Base-by-base conservation (phyloP, 2,888 invertebrate genomes). In the Eledone cirrhosa region DNA sequence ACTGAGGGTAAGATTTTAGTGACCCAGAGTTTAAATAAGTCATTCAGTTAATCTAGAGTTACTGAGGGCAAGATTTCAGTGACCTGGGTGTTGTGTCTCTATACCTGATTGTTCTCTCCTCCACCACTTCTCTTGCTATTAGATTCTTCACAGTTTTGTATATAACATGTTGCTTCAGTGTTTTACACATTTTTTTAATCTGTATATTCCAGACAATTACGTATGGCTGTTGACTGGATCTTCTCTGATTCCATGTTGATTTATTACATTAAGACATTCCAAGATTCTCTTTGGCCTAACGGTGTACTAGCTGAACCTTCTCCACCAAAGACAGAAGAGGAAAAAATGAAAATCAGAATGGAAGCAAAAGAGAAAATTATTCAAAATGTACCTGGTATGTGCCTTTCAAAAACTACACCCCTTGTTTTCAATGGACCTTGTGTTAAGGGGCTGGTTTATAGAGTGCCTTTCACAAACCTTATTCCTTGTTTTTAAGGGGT, bases 211-310 rank as follows among this genome's bases (percentile, higher is more conserved):
- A 94, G 96, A 83, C 96, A 97, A 93, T 94, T 97, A 78, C 93
- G 95, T 83, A 96, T 96, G 87, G 95, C 95, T 0, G 94, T 97
- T 77, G 93, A 94, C 47, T 96, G 96, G 94, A 91, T 96, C 85
- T 95, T 96, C 88, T 96, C 96, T 19, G 97, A 97, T 90, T 94
- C 95, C 81, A 97, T 97, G 96, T 90, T 97, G 80, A 95, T 96
- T 88, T 95, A 95, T 90, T 97, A 97, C 90, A 94, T 95, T 75
- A 94, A 95, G 80, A 92, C 95, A 47, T 93, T 96, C 81, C 93
- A 95, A 79, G 96, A 96, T 90, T 95, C 95, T 1, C 95, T 96
- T 94, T 97, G 97, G 97, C 96, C 96, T 0, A 94, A 95, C 78
- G 96, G 96, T 0, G 80, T 86, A 59, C 83, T 89, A 77, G 93